Base-by-base conservation (phyloP, 2,797 vertebrate genomes). In the Danio choprae region DNA sequence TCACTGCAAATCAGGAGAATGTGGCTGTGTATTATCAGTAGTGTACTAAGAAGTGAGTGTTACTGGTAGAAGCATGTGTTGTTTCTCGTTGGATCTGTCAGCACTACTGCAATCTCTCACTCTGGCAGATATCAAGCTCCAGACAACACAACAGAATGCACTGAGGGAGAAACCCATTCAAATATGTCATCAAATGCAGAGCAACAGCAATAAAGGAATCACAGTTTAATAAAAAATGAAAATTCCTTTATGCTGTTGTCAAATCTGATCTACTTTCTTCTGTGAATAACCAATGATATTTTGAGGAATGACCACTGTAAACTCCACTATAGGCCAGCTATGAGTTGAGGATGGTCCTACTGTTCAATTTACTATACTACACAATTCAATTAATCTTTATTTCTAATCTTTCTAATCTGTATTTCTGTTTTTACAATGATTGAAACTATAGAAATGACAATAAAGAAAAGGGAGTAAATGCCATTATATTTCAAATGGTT, bases 11-110 rank as follows among this genome's bases (percentile, higher is more conserved):
- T 56, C 43, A 0, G 86, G 84, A 85, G 84, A 83, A 79, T 72
- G 79, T 86, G 85, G 87, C 88, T 83, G 53, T 29, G 18, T 83
- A 46, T 22, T 62, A 65, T 53, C 9, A 77, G 76, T 48, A 74
- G 41, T 44, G 46, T 69, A 22, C 55, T 22, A 36, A 51, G 63
- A 36, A 72, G 29, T 46, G 18, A 50, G 12, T 15, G 53, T 11
- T 38, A 10, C 41, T 70, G 63, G 84, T 64, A 74, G 83, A 77
- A 71, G 44, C 5, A 53, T 70, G 74, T 29, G 69, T 29, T 38
- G 22, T 58, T 40, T 59, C 63, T 58, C 13, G 16, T 44, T 13
- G 2, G 13, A 67, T 18, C 74, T 20, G 43, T 77, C 64, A 40
- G 53, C 64, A 58, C 63, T 7, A 5, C 41, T 68, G 40, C 41